Conservation (phyloP, 2,113 vertebrate species). For the Neotragus pygmaeus region DNA sequence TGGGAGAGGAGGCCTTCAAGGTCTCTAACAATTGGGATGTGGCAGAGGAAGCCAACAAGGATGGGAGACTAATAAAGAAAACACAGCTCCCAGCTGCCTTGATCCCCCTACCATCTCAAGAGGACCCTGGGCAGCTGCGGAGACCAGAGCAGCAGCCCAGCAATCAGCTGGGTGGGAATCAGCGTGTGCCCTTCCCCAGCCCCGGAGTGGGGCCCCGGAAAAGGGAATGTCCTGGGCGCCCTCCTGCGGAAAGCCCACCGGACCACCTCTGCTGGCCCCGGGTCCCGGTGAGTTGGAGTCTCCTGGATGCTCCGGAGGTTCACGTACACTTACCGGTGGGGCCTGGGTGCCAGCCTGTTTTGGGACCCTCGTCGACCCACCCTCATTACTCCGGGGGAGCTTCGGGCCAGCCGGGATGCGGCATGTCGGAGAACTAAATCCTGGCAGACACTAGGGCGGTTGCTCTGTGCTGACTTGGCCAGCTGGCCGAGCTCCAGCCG, state of each 20-base stretch:
- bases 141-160: not conserved
- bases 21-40: rapidly evolving
- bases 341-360: not conserved
- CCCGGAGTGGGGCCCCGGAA: too few species aligned
- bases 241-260: too few species aligned
- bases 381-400: not conserved
- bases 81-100: not conserved
- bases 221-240: not conserved
- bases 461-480: not conserved
- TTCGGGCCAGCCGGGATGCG: rapidly evolving
- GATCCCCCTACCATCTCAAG: not conserved
- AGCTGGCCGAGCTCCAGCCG: not conserved
- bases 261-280: not conserved
- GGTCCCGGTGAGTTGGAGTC: rapidly evolving
- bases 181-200: rapidly evolving
- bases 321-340: not conserved
- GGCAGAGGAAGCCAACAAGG: not conserved
- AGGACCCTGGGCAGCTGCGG: not conserved
- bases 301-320: not conserved
- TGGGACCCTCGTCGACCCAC: not conserved
- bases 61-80: not conserved
- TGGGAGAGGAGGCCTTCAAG: not conserved
- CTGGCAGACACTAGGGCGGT: not conserved
- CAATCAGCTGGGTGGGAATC: not conserved
- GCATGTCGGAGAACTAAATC: not conserved